phyloP scores from a whole-genome alignment of 2,113 vertebrate species.

The Gopherus evgoodei region DNA sequence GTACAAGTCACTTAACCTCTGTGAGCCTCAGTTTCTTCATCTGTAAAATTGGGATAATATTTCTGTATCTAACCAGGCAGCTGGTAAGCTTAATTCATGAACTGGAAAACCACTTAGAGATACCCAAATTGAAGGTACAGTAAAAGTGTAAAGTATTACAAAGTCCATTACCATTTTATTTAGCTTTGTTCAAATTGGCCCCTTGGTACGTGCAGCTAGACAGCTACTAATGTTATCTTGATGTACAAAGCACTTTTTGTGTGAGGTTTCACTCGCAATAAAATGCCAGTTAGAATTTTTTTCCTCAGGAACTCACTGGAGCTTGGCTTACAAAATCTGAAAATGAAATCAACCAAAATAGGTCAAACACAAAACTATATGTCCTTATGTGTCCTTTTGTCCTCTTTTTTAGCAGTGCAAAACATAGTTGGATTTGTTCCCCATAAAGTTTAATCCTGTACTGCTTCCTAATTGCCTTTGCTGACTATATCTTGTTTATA shows the following conservation, averaged over 20 bases:
- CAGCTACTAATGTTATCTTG: slow-evolving; percentile 73
- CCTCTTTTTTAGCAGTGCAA: slow-evolving; percentile 72
- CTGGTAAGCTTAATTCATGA: neutral
- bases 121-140: neutral
- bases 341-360: slow-evolving; percentile 85
- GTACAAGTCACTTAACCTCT: neutral
- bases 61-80: neutral
- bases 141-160: slow-evolving; percentile 2
- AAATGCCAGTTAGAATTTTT: slow-evolving; percentile 80
- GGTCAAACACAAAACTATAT: slow-evolving; percentile 77
- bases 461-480: slow-evolving; percentile 55
- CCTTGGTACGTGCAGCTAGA: slow-evolving; percentile 66
- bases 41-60: neutral
- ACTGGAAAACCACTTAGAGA: neutral
- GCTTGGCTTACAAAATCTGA: slow-evolving; percentile 82
- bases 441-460: slow-evolving; percentile 64
- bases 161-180: slow-evolving; percentile 32
- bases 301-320: slow-evolving; percentile 80
- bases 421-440: slow-evolving; percentile 69
- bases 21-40: neutral
- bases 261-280: slow-evolving; percentile 76
- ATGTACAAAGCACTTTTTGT: slow-evolving; percentile 78
- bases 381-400: slow-evolving; percentile 81
- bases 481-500: slow-evolving; percentile 12
- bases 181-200: slow-evolving; percentile 46